Percentiles rank a stretch among this genome's conserved stretches.
Conservation (phyloP, 2,797 vertebrate species). For the Melanotaenia pygmaea region DNA sequence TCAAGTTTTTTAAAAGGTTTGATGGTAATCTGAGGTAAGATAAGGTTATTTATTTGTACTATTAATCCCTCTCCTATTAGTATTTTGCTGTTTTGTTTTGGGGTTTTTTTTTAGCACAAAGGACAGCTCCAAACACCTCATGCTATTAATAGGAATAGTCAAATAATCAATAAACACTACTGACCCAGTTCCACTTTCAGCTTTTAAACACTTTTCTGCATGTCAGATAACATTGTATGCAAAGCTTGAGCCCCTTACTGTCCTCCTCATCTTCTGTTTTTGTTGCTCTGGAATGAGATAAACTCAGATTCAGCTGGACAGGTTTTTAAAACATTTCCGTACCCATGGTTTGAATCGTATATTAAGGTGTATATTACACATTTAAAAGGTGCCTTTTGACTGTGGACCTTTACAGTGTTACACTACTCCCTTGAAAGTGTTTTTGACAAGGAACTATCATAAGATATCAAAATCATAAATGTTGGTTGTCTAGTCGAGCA, state of each 20-base stretch:
- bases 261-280: not conserved
- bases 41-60: not conserved
- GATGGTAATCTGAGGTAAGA: too few relatives aligned
- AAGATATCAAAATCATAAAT: too few relatives aligned
- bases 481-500: too few relatives aligned
- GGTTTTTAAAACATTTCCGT: not conserved
- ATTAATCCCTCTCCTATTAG: not conserved
- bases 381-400: too few relatives aligned
- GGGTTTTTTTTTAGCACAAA: not conserved
- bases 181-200: not conserved
- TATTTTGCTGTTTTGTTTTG: not conserved
- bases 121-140: not conserved
- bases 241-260: not conserved
- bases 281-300: not conserved
- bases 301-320: not conserved
- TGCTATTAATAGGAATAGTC: not conserved
- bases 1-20: too few relatives aligned
- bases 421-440: not conserved
- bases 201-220: not conserved
- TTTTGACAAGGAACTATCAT: not conserved
- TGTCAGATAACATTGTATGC: not conserved
- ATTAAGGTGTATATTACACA: too few relatives aligned
- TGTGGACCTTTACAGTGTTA: too few relatives aligned
- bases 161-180: not conserved
- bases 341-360: not conserved